Conservation (phyloP, 1,140 invertebrate species). For the Cyphomyrmex costatus region DNA sequence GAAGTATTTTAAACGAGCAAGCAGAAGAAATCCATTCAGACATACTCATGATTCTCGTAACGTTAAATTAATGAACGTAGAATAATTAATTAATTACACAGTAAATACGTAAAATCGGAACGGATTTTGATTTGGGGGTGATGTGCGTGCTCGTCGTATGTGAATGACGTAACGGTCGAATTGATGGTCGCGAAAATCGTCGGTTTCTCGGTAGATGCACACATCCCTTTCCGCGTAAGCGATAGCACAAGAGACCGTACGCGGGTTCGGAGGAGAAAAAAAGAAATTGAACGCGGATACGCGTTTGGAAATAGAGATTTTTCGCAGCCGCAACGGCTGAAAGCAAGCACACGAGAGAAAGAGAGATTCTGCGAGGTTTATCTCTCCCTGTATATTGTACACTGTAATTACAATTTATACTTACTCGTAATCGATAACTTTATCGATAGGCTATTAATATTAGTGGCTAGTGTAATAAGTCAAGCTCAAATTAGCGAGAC, state of each 20-base stretch:
- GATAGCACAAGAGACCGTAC: constrained; percentile 13
- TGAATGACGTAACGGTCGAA: not conserved
- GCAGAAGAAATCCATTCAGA: constrained; percentile 62
- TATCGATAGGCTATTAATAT: constrained; percentile 82
- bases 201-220: not conserved
- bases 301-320: constrained; percentile 36
- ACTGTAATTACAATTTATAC: constrained; percentile 86
- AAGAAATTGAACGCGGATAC: not conserved
- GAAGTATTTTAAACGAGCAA: constrained; percentile 38
- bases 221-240: constrained; percentile 22
- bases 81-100: constrained; percentile 64
- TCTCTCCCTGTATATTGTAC: constrained; percentile 83
- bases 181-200: not conserved
- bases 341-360: constrained; percentile 17
- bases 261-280: constrained; percentile 8
- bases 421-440: constrained; percentile 84
- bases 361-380: constrained; percentile 71
- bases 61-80: constrained; percentile 79
- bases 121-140: not conserved
- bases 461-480: constrained; percentile 82
- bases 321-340: constrained; percentile 24
- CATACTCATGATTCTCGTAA: constrained; percentile 83
- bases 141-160: not conserved
- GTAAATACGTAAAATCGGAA: constrained; percentile 42
- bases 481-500: constrained; percentile 84